A percentile compares a stretch with the other conserved stretches of the same genome.
Conservation (phyloP, 2,888 invertebrate species). For the Andrena flavipes region DNA sequence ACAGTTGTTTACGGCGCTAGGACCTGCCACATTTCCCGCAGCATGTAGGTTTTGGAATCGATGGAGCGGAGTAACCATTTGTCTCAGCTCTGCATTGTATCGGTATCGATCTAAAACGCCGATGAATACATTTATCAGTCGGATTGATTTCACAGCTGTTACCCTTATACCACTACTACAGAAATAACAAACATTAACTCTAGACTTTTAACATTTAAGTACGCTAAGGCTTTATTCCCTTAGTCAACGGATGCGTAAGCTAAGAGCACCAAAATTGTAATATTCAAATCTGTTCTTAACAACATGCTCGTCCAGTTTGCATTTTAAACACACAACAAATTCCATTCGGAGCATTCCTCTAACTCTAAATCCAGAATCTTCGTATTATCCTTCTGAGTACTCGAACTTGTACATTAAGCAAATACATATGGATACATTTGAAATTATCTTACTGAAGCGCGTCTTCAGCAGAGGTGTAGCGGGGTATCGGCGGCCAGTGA, state of each 20-base stretch:
- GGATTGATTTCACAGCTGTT: too few relatives aligned
- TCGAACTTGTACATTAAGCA: background rate
- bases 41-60: constrained; percentile 88
- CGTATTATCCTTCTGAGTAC: background rate
- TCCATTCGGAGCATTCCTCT: background rate
- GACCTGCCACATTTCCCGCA: constrained; percentile 86
- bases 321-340: too few relatives aligned
- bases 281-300: background rate
- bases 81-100: constrained; percentile 86
- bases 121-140: background rate
- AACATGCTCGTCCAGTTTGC: too few relatives aligned
- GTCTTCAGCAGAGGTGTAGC: constrained; percentile 77
- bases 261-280: too few relatives aligned
- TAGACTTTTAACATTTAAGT: too few relatives aligned
- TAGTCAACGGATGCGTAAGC: too few relatives aligned
- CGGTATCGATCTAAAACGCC: constrained; percentile 76
- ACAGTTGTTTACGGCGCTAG: constrained; percentile 72
- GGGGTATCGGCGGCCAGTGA: constrained; percentile 88
- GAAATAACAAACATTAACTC: too few relatives aligned
- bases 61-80: constrained; percentile 90
- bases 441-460: constrained; percentile 73
- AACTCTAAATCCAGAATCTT: background rate
- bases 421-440: background rate
- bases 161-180: too few relatives aligned
- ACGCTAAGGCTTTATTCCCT: too few relatives aligned